Conservation (phyloP, 2,797 vertebrate genomes). For the Garrulus glandarius region DNA sequence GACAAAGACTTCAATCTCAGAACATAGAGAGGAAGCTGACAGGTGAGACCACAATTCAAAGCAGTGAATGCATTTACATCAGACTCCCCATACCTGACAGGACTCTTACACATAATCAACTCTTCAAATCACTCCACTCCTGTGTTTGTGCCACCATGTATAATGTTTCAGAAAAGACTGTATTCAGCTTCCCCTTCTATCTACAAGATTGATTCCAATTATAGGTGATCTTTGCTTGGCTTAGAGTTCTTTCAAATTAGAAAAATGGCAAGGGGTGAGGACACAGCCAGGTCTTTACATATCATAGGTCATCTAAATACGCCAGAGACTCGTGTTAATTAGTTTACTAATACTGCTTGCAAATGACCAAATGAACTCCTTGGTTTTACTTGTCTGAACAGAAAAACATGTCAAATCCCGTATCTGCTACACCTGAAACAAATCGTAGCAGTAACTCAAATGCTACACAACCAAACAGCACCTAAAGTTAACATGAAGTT, state of each 20-base stretch:
- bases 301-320: background rate
- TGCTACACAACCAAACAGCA: background rate
- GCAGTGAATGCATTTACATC: background rate
- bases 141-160: rapidly evolving
- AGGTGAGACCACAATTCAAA: background rate
- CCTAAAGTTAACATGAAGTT: background rate
- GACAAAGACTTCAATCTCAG: background rate
- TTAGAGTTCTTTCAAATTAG: background rate
- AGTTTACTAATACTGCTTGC: background rate
- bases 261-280: background rate
- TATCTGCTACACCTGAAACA: background rate
- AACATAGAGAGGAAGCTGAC: background rate
- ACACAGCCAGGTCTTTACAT: background rate
- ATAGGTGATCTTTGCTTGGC: background rate
- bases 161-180: background rate
- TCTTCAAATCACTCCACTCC: background rate
- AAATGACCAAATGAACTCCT: background rate
- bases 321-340: background rate
- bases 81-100: background rate
- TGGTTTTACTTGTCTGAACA: background rate
- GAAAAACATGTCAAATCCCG: background rate
- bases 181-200: background rate
- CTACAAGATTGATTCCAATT: background rate
- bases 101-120: background rate
- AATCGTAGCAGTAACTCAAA: background rate